Evolutionary conservation across 2,113 vertebrate genomes (phyloP).

Genomic region (Chloropsis cyanopogon): DNA sequence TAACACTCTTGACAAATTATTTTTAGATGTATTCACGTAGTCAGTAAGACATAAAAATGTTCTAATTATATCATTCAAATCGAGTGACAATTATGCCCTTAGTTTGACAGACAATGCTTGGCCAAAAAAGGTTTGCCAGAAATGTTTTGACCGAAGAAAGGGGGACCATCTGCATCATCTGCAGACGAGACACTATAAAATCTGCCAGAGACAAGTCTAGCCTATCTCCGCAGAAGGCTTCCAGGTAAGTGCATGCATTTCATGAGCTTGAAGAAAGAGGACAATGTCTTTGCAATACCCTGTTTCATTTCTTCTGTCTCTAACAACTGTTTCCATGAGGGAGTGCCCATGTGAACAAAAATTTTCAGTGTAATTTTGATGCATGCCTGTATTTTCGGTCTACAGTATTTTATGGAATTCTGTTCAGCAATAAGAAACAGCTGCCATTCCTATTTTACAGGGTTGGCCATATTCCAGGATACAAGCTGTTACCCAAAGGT

Average conservation of each 20-base stretch:
- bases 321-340: not conserved
- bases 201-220: constrained; percentile 50
- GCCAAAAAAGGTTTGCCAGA: constrained; percentile 72
- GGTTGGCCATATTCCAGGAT: constrained; percentile 17
- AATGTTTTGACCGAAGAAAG: constrained; percentile 71
- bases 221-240: constrained; percentile 62
- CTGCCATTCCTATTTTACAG: constrained; percentile 44
- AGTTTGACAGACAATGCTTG: constrained; percentile 78
- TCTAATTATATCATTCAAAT: constrained; percentile 81
- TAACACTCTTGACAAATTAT: constrained; percentile 69
- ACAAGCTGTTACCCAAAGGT: constrained; percentile 40
- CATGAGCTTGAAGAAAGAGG: not conserved
- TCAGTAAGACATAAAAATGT: constrained; percentile 71
- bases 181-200: constrained; percentile 74
- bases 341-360: not conserved
- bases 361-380: constrained; percentile 6
- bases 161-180: constrained; percentile 67
- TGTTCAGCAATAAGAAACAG: constrained; percentile 2
- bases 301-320: not conserved
- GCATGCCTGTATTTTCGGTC: not conserved
- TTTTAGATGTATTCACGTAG: constrained; percentile 79
- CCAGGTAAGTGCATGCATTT: constrained; percentile 68
- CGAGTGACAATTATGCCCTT: constrained; percentile 74
- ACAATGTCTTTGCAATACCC: not conserved
- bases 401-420: not conserved